A percentile compares a stretch with the other conserved stretches of the same genome.
Evolutionary conservation across 1,140 invertebrate genomes (phyloP).

Genomic region (Trialeurodes vaporariorum): DNA sequence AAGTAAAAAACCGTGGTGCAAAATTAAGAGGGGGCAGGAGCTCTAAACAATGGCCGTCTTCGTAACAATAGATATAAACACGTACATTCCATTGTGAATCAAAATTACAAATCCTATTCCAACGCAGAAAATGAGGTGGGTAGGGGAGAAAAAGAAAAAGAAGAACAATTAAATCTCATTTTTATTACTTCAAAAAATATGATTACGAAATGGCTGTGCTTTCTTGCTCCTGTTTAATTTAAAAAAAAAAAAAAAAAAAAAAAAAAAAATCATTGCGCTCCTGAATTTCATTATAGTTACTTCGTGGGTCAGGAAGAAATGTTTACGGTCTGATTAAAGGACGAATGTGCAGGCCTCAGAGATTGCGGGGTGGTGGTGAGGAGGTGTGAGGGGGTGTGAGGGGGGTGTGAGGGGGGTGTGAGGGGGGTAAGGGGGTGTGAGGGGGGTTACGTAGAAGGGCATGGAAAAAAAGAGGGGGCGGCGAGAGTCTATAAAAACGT

Average conservation of each 20-base stretch:
- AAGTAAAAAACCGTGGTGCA: too few species aligned
- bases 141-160: background rate
- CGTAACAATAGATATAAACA: background rate
- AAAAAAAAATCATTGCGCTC: background rate
- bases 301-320: background rate
- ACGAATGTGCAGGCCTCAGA: too few species aligned
- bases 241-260: too few species aligned
- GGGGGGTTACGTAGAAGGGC: background rate
- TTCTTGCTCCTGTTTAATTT: background rate
- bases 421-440: background rate
- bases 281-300: background rate
- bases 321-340: background rate
- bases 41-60: background rate
- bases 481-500: background rate
- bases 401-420: too few species aligned
- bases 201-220: background rate
- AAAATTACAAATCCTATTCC: slow-evolving; percentile 1
- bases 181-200: background rate
- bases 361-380: too few species aligned
- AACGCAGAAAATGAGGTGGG: background rate
- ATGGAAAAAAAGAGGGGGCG: background rate
- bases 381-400: too few species aligned
- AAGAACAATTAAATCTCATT: background rate
- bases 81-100: background rate
- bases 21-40: background rate